Conservation (phyloP, 2,113 vertebrate species). For the Pampusana beccarii region DNA sequence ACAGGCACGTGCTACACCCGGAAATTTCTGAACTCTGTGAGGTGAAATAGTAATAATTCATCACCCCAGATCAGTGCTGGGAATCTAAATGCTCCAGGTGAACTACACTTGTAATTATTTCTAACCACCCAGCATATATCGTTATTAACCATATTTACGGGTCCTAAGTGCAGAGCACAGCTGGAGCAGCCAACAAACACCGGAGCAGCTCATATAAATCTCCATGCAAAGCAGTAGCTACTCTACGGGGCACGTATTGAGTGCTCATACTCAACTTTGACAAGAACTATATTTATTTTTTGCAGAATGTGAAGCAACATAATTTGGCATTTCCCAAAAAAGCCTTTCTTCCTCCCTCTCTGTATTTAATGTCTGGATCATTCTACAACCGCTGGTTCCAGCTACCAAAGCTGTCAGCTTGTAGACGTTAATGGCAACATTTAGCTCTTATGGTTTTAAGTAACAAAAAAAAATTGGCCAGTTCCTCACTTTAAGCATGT, state of each 20-base stretch:
- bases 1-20: accelerated
- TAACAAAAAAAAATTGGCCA: neutral
- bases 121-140: neutral
- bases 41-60: neutral
- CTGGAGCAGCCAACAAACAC: neutral
- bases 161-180: neutral
- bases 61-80: neutral
- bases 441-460: neutral
- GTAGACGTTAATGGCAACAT: neutral
- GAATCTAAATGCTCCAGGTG: neutral
- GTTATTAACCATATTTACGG: neutral
- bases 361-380: neutral
- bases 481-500: neutral
- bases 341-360: neutral
- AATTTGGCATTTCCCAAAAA: neutral
- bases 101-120: neutral
- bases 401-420: neutral
- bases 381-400: neutral
- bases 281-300: neutral
- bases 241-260: neutral
- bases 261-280: neutral
- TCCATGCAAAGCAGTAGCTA: neutral
- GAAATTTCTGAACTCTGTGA: neutral
- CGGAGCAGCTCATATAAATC: neutral
- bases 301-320: neutral